phyloP scores from a whole-genome alignment of 2,888 invertebrate genomes.

The Odontocolon sp. region DNA sequence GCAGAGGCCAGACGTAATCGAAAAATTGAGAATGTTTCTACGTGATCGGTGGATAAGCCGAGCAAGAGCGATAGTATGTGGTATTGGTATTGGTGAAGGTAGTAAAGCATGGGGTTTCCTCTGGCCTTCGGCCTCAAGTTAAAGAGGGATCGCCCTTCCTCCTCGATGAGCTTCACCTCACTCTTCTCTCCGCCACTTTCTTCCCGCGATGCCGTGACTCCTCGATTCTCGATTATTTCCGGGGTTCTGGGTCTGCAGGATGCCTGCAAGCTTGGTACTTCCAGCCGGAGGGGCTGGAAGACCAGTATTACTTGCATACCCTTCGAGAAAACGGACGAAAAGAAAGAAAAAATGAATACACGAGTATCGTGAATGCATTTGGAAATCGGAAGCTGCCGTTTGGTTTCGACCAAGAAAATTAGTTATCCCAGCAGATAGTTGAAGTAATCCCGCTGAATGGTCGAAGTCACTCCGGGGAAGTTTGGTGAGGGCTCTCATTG shows the following conservation, averaged over 20 bases:
- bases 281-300: not conserved
- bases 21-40: slow-evolving; percentile 56
- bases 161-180: not conserved
- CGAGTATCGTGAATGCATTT: no score
- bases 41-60: slow-evolving; percentile 47
- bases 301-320: not conserved
- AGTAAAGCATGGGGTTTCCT: no score
- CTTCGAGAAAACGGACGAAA: not conserved
- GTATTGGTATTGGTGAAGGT: no score
- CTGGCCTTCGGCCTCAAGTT: not conserved
- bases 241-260: not conserved
- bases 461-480: no score
- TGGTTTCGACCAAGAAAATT: no score
- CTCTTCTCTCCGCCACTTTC: not conserved
- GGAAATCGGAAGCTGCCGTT: no score
- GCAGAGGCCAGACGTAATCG: slow-evolving; percentile 30
- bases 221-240: slow-evolving; percentile 1
- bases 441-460: no score
- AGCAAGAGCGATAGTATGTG: slow-evolving; percentile 31
- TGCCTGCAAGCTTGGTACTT: no score
- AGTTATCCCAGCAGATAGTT: no score
- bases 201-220: not conserved
- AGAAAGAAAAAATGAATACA: no score
- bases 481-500: no score
- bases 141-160: slow-evolving; percentile 6